phyloP scores from a whole-genome alignment of 1,140 invertebrate species.

The Neodiprion fabricii region DNA sequence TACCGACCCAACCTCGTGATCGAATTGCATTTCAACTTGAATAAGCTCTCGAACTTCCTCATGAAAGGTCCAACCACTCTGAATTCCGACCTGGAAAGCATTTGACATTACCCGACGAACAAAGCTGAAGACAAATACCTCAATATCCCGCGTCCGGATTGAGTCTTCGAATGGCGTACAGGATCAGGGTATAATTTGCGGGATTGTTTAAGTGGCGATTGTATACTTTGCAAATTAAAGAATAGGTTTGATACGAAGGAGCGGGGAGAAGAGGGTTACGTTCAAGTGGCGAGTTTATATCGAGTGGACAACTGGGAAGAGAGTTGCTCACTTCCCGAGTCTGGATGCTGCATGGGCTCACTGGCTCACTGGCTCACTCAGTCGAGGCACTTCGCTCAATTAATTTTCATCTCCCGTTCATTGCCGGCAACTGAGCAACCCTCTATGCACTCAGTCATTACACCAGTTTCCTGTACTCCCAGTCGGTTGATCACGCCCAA shows the following conservation, averaged over 20 bases:
- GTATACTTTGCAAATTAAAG: not conserved
- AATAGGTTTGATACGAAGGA: not conserved
- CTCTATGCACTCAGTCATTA: not conserved
- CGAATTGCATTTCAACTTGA: too few species aligned
- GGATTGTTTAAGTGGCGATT: conserved; percentile 7
- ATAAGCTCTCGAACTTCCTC: too few species aligned
- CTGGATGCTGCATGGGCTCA: too few species aligned
- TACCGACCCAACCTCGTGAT: too few species aligned
- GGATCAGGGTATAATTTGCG: conserved; percentile 5
- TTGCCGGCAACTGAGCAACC: conserved; percentile 1
- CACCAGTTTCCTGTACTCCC: not conserved
- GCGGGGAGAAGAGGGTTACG: not conserved
- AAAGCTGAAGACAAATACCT: too few species aligned
- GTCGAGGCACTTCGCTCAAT: not conserved
- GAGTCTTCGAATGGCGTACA: not conserved
- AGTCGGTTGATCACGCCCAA: not conserved
- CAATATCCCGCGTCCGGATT: too few species aligned
- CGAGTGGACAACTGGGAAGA: not conserved
- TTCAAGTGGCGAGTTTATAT: not conserved
- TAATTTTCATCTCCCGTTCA: conserved; percentile 5
- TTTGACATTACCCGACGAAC: too few species aligned
- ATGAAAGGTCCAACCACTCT: too few species aligned
- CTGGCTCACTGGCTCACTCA: not conserved
- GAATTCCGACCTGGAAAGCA: too few species aligned
- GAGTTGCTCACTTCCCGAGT: not conserved